phyloP scores from a whole-genome alignment of 2,888 invertebrate species.

The Hypena proboscidalis region DNA sequence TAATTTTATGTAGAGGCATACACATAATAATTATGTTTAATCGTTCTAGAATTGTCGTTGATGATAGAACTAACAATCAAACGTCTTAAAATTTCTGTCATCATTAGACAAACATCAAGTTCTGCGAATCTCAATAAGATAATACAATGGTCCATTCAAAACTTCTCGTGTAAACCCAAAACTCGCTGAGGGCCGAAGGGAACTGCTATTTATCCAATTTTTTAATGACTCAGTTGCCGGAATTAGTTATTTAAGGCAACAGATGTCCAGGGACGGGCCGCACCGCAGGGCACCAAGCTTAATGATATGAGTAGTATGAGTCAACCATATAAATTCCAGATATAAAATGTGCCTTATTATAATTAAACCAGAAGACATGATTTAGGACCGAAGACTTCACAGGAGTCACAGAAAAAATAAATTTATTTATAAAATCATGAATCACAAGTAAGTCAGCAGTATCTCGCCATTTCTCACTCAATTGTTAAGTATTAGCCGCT shows the following conservation, averaged over 20 bases:
- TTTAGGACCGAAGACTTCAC: conserved; percentile 57
- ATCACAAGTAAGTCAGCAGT: conserved; percentile 48
- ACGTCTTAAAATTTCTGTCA: neutral
- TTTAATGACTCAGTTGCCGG: conserved; percentile 40
- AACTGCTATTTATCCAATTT: conserved; percentile 41
- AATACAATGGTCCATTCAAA: conserved; percentile 23
- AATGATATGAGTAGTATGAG: conserved; percentile 27
- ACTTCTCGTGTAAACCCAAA: conserved; percentile 15
- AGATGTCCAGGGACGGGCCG: conserved; percentile 31
- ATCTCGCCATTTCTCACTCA: conserved; percentile 31
- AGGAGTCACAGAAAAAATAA: conserved; percentile 56
- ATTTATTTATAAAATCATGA: conserved; percentile 73
- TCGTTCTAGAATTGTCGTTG: no score
- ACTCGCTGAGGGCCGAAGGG: conserved; percentile 34
- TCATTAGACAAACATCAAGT: neutral
- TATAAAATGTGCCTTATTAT: conserved; percentile 47
- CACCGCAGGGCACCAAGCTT: conserved; percentile 32
- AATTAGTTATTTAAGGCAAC: conserved; percentile 41
- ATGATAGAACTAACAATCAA: no score
- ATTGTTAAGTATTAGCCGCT: conserved; percentile 47
- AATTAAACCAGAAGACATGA: conserved; percentile 55
- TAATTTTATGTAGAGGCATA: conserved; percentile 9
- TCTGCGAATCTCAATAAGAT: no score
- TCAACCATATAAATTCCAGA: conserved; percentile 34
- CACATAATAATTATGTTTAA: no score